phyloP scores from a whole-genome alignment of 2,888 invertebrate genomes.

The Hoplodrina blanda region DNA sequence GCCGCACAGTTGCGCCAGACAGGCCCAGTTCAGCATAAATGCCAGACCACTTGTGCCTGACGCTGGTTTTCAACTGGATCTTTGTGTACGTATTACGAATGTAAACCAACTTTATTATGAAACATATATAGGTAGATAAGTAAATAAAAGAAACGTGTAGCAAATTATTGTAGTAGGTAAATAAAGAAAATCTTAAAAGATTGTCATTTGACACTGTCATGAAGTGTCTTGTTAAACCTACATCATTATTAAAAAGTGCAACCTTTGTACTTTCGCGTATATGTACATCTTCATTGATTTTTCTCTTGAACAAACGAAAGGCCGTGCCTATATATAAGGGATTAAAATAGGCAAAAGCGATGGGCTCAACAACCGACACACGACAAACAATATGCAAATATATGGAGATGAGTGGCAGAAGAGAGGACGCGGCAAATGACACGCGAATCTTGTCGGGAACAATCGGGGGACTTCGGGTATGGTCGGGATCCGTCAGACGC shows the following conservation, averaged over 20 bases:
- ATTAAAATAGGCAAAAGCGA: conserved; percentile 49
- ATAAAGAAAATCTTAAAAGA: too few relatives aligned
- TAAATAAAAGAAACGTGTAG: too few relatives aligned
- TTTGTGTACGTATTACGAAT: too few relatives aligned
- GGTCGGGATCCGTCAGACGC: neutral
- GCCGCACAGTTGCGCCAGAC: too few relatives aligned
- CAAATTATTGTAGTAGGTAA: too few relatives aligned
- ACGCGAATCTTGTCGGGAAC: conserved; percentile 52
- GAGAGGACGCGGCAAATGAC: conserved; percentile 60
- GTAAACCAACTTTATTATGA: too few relatives aligned
- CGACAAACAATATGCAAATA: conserved; percentile 65
- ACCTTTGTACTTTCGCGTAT: neutral
- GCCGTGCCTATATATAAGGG: conserved; percentile 32
- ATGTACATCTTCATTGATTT: conserved; percentile 18
- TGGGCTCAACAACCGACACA: conserved; percentile 36
- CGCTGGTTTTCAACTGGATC: too few relatives aligned
- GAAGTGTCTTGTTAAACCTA: neutral
- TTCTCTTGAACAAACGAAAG: conserved; percentile 19
- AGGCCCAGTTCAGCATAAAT: too few relatives aligned
- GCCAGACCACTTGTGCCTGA: too few relatives aligned
- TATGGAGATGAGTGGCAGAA: conserved; percentile 61
- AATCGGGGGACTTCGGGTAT: conserved; percentile 22
- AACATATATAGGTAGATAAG: too few relatives aligned
- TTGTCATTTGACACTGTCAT: neutral
- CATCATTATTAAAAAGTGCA: neutral